Evolutionary conservation across 2,113 vertebrate species (phyloP), one percentile per base, ranked within the genome.

Genomic region (Sceloporus undulatus): DNA sequence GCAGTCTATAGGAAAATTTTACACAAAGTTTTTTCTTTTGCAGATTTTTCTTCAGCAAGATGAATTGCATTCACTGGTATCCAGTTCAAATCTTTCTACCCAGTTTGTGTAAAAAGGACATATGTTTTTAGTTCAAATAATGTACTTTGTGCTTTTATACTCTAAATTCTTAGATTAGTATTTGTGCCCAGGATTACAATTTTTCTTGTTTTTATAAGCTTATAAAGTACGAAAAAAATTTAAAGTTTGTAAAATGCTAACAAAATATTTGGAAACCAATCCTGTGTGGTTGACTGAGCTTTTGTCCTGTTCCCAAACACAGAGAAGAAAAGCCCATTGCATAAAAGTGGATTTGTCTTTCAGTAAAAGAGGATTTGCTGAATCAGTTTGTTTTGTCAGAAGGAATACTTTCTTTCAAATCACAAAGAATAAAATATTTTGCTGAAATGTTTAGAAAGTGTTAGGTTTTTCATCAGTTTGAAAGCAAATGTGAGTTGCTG

Each of bases 401-500:
- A n/a, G 23, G 71, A 65, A 42, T 25, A 65, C 8, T 7, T 76
- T 68, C n/a, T 29, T 65, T 14, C 56, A 14, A 76, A 76, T 38
- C 11, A 11, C 6, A 18, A 21, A 85, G 34, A 38, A 48, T 71
- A 76, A 87, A 87, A 48, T 16, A 18, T 82, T 65, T 29, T 82
- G 38, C 48, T 71, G 25, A 71, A 59, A n/a, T 87, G 29, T 80
- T 87, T 81, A n/a, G 25, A 25, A 59, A 82, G 5, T 42, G 13
- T 82, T 42, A 74, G 34, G 11, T 85, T 87, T 74, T 68, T 62
- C 56, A 27, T 42, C 5, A 11, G 14, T 7, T 56, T 59, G 34
- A 85, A 54, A 83, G n/a, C 68, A 85, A 85, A 85, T 75, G 34
- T 85, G 25, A 59, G 25, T 2, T 76, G n/a, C 34, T 59, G 52